Percentiles rank a stretch among this genome's conserved stretches.
Evolutionary conservation across 1,140 invertebrate genomes (phyloP).

Genomic region (Tetramorium simillimum): DNA sequence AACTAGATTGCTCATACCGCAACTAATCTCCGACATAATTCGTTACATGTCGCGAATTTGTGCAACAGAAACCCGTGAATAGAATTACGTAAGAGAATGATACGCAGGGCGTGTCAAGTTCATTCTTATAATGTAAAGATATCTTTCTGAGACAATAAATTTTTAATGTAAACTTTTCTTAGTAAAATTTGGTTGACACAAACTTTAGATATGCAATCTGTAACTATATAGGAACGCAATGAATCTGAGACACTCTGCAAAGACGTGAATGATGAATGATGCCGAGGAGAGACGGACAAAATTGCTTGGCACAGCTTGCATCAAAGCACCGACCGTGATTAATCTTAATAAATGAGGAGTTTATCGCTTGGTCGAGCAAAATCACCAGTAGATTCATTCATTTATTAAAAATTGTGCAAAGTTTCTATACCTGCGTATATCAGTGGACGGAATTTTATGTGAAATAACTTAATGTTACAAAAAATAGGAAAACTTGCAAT

Average conservation of each 20-base stretch:
- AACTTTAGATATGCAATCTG: background rate
- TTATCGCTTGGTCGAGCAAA: background rate
- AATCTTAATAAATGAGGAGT: slow-evolving; percentile 16
- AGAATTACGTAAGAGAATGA: background rate
- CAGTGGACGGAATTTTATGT: background rate
- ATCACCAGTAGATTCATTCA: background rate
- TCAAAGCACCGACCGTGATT: slow-evolving; percentile 16
- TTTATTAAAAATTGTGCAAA: slow-evolving; percentile 24
- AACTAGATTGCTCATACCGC: background rate
- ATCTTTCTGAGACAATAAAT: background rate
- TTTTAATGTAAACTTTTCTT: background rate
- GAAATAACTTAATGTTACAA: background rate
- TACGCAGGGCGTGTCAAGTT: background rate
- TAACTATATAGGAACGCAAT: background rate
- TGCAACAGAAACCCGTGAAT: background rate
- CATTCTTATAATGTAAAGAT: slow-evolving; percentile 42
- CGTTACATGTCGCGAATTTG: background rate
- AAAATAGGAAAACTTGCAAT: background rate
- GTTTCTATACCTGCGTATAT: background rate
- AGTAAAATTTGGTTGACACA: background rate
- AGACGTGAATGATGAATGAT: background rate
- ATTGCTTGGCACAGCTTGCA: slow-evolving; percentile 33
- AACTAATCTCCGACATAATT: background rate
- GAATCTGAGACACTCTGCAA: background rate
- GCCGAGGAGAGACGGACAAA: background rate